Evolutionary conservation across 2,797 vertebrate species (phyloP), one percentile per base, ranked within the genome.

Genomic region (Ctenochaetus hawaiiensis): DNA sequence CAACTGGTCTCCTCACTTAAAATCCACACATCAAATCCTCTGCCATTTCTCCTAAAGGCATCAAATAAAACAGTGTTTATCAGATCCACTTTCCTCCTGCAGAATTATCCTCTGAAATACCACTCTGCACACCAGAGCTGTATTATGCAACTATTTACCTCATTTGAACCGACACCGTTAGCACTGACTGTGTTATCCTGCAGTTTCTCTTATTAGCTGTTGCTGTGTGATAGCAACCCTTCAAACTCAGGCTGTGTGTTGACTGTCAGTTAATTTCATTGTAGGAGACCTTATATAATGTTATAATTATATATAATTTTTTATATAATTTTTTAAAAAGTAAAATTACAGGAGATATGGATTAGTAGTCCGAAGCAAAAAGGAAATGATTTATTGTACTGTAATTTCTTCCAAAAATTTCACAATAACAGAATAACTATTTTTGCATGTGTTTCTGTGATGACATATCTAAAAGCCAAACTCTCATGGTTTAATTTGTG

Each of bases 61-160:
- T 44, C 30, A 57, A 14, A 48, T 52, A 6, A 18, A 52, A 4
- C 26, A 37, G 16, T 12, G 30, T 44, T 49, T 53, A 52, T 70
- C 65, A 69, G 65, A 51, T 11, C 44, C 48, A 39, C 57, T 52
- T 72, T 41, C 13, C 51, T 43, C 48, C 47, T 44, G 67, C 67
- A 41, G 26, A 52, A 20, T 13, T 20, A 6, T 58, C 20, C 11
- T 53, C 48, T 12, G n/a, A 17, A 45, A 44, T 10, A n/a, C 17
- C 43, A 8, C 12, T 22, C 30, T 65, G 22, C 58, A 48, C 30
- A 17, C 49, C 17, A 37, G 12, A 20, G 52, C 11, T 75, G 53
- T 2, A 23, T 60, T 73, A 59, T 65, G 53, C 41, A 68, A 47
- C 64, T 5, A 1, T 22, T 68, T n/a, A 63, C 76, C 67, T 72